A percentile compares a stretch with the other conserved stretches of the same genome.
These are phyloP conservation scores for Malthinus flaveolus DNA, from an alignment of 2,888 invertebrate genomes.

Conservation along the genomic window DNA sequence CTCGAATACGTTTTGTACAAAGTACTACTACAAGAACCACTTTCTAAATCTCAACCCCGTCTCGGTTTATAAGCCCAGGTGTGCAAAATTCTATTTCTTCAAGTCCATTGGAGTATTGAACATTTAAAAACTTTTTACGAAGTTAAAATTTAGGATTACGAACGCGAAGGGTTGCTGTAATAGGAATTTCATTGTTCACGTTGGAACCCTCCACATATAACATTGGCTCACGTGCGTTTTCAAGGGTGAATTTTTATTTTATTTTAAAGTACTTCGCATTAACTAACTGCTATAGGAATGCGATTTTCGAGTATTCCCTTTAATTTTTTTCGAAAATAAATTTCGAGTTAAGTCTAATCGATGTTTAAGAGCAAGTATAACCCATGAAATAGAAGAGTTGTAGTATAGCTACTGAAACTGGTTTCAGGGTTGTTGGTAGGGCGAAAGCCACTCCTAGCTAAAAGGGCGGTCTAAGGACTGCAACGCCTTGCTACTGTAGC, in stretches of 20 bases:
- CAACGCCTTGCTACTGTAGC: conserved; percentile 42
- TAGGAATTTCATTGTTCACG: conserved; percentile 38
- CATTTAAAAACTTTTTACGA: conserved; percentile 9
- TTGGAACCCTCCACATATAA: conserved; percentile 18
- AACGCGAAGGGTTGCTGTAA: conserved; percentile 31
- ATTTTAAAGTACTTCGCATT: conserved; percentile 29
- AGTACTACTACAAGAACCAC: conserved; percentile 33
- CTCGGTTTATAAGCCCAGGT: conserved; percentile 38
- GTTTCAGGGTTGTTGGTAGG: conserved; percentile 18
- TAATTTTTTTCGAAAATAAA: too few species aligned
- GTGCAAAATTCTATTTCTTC: conserved; percentile 37
- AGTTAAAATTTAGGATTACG: conserved; percentile 5
- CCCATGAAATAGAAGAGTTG: conserved; percentile 19
- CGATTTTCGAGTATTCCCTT: conserved; percentile 2
- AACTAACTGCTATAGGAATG: conserved; percentile 16
- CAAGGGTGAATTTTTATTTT: conserved; percentile 33
- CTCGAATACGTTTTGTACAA: conserved; percentile 19
- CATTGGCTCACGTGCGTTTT: conserved; percentile 38
- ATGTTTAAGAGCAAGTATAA: conserved; percentile 21
- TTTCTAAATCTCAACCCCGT: conserved; percentile 35
- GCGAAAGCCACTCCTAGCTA: conserved; percentile 44
- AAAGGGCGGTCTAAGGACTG: conserved; percentile 44
- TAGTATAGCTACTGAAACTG: conserved; percentile 9
- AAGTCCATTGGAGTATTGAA: conserved; percentile 17
- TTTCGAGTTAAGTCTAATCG: background rate